A percentile compares a stretch with the other conserved stretches of the same genome.
These are phyloP conservation scores for Anoplolepis gracilipes DNA, from an alignment of 1,140 invertebrate genomes.

Conservation along the genomic window DNA sequence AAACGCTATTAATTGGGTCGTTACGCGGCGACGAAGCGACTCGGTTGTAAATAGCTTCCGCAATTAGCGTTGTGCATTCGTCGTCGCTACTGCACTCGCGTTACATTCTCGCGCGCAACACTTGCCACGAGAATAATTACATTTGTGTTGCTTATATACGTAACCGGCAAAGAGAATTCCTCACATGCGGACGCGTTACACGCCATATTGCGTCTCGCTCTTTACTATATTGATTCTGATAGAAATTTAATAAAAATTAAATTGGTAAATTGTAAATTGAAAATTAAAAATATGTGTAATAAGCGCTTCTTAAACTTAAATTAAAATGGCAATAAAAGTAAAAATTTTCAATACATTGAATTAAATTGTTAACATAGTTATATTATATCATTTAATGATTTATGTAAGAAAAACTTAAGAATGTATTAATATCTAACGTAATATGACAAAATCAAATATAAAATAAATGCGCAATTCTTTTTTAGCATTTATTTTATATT, in stretches of 20 bases:
- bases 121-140: conserved; percentile 34
- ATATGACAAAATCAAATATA: too few species aligned
- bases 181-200: neutral
- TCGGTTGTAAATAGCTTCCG: conserved; percentile 61
- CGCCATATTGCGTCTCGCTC: neutral
- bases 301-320: too few species aligned
- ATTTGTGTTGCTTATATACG: conserved; percentile 27
- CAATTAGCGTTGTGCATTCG: conserved; percentile 40
- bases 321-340: too few species aligned
- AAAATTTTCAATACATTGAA: too few species aligned
- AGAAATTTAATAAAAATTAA: conserved; percentile 1
- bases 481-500: too few species aligned
- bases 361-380: too few species aligned
- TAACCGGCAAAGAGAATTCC: conserved; percentile 17
- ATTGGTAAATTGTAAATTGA: too few species aligned
- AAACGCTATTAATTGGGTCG: conserved; percentile 74
- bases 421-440: too few species aligned
- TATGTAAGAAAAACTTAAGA: too few species aligned
- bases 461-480: too few species aligned
- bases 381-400: too few species aligned
- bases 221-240: neutral
- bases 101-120: conserved; percentile 2
- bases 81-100: neutral
- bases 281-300: too few species aligned
- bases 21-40: conserved; percentile 43